Evolutionary conservation across 2,113 vertebrate species (phyloP).

Genomic region (Mola mola): DNA sequence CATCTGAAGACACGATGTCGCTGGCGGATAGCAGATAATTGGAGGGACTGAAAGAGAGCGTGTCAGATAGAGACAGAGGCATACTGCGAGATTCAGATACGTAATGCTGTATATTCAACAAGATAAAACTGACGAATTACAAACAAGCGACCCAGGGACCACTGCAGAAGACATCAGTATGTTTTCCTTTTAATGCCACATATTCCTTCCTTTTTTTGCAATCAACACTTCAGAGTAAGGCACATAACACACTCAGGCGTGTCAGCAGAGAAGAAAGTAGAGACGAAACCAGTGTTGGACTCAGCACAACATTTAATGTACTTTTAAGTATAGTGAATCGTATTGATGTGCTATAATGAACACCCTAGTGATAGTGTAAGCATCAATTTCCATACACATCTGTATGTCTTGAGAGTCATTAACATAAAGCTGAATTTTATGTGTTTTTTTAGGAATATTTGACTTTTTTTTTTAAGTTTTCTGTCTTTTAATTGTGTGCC

Average conservation of each 20-base stretch:
- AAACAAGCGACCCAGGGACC: conserved; percentile 17
- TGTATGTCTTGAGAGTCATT: not conserved
- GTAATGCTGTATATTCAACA: conserved; percentile 14
- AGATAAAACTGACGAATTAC: conserved; percentile 16
- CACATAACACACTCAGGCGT: not conserved
- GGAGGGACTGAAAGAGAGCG: conserved; percentile 13
- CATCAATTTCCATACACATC: not conserved
- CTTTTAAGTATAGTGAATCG: conserved; percentile 23
- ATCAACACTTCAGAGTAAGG: conserved; percentile 1
- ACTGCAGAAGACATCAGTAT: conserved; percentile 1
- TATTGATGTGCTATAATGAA: conserved; percentile 16
- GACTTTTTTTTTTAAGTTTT: no score
- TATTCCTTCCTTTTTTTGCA: not conserved
- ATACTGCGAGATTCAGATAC: not conserved
- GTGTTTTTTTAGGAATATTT: no score
- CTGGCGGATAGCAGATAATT: conserved; percentile 24
- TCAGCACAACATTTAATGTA: conserved; percentile 7
- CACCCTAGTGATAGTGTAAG: not conserved
- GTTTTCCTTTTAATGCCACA: not conserved
- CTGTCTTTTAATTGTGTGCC: no score
- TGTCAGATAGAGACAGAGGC: not conserved
- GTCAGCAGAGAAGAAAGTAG: conserved; percentile 21
- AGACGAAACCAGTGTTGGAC: not conserved
- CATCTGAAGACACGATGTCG: conserved; percentile 10
- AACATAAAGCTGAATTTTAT: not conserved